Percentiles rank a stretch among this genome's conserved stretches.
These are phyloP conservation scores for Mactra quadrangularis DNA, from an alignment of 1,140 invertebrate species.

Conservation along the genomic window DNA sequence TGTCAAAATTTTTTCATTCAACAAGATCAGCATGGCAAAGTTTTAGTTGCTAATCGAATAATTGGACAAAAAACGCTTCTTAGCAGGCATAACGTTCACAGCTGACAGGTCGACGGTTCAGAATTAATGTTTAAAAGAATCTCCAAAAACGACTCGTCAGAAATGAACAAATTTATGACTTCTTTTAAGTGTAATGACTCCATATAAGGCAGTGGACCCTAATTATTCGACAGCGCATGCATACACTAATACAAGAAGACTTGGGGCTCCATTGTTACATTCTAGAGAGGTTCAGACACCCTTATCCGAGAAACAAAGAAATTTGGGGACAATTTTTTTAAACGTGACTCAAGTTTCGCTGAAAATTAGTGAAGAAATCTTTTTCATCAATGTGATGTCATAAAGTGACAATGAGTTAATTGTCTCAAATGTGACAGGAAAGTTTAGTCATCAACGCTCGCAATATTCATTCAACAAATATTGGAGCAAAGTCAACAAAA, in stretches of 20 bases:
- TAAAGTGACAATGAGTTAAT: too few relatives aligned
- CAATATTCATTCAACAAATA: too few relatives aligned
- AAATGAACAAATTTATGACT: constrained; percentile 37
- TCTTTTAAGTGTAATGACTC: constrained; percentile 37
- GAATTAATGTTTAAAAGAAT: constrained; percentile 26
- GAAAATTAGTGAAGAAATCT: too few relatives aligned
- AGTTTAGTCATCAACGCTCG: too few relatives aligned
- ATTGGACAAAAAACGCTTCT: constrained; percentile 27
- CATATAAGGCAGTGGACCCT: constrained; percentile 31
- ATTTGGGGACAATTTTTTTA: too few relatives aligned
- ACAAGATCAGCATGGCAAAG: constrained; percentile 27
- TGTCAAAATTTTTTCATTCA: constrained; percentile 46
- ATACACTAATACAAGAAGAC: constrained; percentile 19
- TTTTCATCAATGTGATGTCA: too few relatives aligned
- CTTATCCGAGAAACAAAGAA: constrained; percentile 15
- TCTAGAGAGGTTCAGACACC: too few relatives aligned
- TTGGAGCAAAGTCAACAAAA: too few relatives aligned
- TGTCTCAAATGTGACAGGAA: too few relatives aligned
- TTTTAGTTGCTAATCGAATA: background rate
- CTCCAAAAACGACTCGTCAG: constrained; percentile 12
- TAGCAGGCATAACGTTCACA: constrained; percentile 6
- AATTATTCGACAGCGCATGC: constrained; percentile 32
- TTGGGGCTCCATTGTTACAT: constrained; percentile 12
- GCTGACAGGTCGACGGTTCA: constrained; percentile 22
- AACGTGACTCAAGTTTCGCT: too few relatives aligned